A percentile compares a stretch with the other conserved stretches of the same genome.
These are phyloP conservation scores for Corythaeola cristata DNA, from an alignment of 2,113 vertebrate species.

Conservation along the genomic window DNA sequence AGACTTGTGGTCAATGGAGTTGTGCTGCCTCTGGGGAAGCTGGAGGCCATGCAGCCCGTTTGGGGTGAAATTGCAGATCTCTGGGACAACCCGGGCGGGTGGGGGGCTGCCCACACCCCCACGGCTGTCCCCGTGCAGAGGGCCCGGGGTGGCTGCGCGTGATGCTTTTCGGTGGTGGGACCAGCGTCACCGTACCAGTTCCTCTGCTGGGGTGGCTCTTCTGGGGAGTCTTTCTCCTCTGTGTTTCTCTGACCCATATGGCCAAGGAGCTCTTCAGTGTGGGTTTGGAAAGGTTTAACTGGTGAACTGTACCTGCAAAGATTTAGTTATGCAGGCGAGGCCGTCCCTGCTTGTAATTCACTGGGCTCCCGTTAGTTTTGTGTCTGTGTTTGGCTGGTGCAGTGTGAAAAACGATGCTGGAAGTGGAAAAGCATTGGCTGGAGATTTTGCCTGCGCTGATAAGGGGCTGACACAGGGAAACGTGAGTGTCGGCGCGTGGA, in stretches of 20 bases:
- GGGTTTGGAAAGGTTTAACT: neutral
- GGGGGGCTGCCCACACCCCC: neutral
- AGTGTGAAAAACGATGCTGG: neutral
- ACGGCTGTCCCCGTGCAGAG: rapidly evolving
- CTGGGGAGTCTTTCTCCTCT: neutral
- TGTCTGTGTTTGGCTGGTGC: neutral
- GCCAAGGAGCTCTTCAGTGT: neutral
- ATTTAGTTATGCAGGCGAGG: neutral
- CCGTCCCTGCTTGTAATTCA: neutral
- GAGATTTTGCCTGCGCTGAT: neutral
- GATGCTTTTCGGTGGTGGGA: neutral
- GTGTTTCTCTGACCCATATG: neutral
- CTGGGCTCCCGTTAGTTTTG: neutral
- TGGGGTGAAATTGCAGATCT: neutral
- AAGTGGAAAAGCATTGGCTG: neutral
- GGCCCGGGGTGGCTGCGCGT: rapidly evolving
- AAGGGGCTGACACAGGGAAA: neutral
- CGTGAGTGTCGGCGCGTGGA: rapidly evolving
- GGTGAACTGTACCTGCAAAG: neutral
- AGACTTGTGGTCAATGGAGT: neutral
- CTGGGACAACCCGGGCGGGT: neutral
- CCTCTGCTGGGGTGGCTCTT: neutral
- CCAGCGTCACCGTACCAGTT: rapidly evolving
- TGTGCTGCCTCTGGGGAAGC: neutral
- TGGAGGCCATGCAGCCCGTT: rapidly evolving